Conservation (phyloP, 2,888 invertebrate species). For the Limenitis arthemis region DNA sequence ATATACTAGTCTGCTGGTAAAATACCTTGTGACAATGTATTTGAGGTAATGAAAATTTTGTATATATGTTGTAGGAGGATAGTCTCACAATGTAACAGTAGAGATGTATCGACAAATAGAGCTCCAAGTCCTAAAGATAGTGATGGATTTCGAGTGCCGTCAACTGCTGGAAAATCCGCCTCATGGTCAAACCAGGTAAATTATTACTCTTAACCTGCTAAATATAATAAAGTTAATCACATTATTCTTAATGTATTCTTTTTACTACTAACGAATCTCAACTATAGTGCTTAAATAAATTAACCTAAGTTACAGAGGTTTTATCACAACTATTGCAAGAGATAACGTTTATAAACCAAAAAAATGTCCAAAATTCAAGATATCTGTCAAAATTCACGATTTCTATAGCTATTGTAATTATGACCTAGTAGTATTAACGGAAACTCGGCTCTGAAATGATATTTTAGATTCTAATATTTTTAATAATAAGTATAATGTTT, state of each 20-base stretch:
- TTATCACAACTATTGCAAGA: no score
- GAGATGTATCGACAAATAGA: slow-evolving; percentile 55
- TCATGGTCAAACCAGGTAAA: slow-evolving; percentile 40
- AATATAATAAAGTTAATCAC: neutral
- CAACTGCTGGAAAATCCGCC: slow-evolving; percentile 41
- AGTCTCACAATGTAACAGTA: slow-evolving; percentile 62
- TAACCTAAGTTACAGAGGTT: no score
- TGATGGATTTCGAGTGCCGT: slow-evolving; percentile 60
- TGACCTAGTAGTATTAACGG: no score
- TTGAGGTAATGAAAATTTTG: neutral
- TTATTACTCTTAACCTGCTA: neutral
- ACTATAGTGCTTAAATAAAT: no score
- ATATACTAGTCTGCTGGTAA: neutral
- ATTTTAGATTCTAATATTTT: no score
- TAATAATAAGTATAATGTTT: no score
- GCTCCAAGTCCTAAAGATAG: slow-evolving; percentile 55
- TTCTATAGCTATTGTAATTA: no score
- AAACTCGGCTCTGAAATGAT: no score
- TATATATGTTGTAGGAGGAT: slow-evolving; percentile 45
- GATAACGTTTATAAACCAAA: no score
- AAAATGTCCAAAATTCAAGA: no score
- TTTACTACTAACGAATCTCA: no score
- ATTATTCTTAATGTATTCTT: neutral
- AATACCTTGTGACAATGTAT: neutral
- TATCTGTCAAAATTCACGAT: no score